These are phyloP conservation scores for Tipula lateralis DNA, from an alignment of 2,888 invertebrate species.

Conservation along the genomic window DNA sequence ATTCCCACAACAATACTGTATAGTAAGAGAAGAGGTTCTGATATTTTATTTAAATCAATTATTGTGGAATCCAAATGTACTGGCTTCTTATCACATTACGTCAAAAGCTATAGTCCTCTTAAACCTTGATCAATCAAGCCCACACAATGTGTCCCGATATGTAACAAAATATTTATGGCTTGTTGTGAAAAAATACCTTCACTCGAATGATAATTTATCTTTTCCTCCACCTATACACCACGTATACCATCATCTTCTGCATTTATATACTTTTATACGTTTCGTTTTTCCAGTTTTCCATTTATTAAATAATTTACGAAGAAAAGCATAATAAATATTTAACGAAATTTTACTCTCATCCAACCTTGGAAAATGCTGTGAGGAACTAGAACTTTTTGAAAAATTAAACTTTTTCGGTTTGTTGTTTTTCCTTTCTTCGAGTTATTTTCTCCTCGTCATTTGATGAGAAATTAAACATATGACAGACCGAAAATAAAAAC, in stretches of 20 bases:
- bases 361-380: not conserved
- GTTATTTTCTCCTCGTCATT: not conserved
- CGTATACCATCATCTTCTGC: not conserved
- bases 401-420: constrained; percentile 3
- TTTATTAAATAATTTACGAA: constrained; percentile 7
- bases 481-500: not conserved
- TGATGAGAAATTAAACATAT: constrained; percentile 14
- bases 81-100: too few species aligned
- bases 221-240: not conserved
- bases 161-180: not conserved
- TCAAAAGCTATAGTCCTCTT: too few species aligned
- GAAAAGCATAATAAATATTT: not conserved
- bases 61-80: too few species aligned
- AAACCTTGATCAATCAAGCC: too few species aligned
- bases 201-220: not conserved
- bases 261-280: not conserved
- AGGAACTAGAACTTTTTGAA: not conserved
- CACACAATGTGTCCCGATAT: not conserved
- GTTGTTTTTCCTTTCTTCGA: not conserved
- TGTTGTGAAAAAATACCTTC: not conserved
- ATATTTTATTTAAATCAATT: too few species aligned
- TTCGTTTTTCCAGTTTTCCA: not conserved
- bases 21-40: too few species aligned
- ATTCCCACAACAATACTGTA: too few species aligned
- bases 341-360: not conserved